phyloP scores from a whole-genome alignment of 2,888 invertebrate genomes.

The Macrophya alboannulata region DNA sequence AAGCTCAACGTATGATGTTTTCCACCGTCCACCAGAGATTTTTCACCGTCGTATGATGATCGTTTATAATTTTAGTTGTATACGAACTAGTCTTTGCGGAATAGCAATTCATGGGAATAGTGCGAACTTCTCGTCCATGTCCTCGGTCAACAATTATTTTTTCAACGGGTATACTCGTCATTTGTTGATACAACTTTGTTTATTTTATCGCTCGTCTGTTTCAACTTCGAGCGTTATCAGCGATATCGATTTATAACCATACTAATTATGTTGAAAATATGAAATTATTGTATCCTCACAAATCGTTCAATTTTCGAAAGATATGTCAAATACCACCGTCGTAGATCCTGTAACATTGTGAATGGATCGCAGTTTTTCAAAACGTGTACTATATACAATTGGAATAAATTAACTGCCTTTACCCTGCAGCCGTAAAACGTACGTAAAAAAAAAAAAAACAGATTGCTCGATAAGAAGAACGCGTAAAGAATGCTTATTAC shows the following conservation, averaged over 20 bases:
- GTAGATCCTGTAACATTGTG: background rate
- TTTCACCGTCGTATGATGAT: background rate
- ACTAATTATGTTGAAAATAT: constrained; percentile 22
- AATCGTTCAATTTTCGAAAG: background rate
- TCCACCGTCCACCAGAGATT: background rate
- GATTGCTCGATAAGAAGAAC: background rate
- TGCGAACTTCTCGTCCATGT: constrained; percentile 21
- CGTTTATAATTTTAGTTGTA: background rate
- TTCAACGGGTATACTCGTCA: background rate
- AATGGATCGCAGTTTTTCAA: background rate
- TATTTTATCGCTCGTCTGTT: constrained; percentile 37
- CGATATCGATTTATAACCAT: constrained; percentile 44
- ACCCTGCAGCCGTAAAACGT: background rate
- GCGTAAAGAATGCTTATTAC: background rate
- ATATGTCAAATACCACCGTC: background rate
- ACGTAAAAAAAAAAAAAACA: background rate
- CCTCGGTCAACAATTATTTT: constrained; percentile 24
- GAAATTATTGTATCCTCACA: constrained; percentile 22
- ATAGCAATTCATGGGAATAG: background rate
- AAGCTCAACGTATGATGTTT: background rate
- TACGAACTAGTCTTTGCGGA: background rate
- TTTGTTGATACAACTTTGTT: constrained; percentile 40
- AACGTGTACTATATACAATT: background rate
- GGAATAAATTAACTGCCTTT: background rate
- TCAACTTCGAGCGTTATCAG: constrained; percentile 30